Percentiles rank a stretch among this genome's conserved stretches.
phyloP scores from a whole-genome alignment of 2,113 vertebrate genomes.

The Crotalus horridus region DNA sequence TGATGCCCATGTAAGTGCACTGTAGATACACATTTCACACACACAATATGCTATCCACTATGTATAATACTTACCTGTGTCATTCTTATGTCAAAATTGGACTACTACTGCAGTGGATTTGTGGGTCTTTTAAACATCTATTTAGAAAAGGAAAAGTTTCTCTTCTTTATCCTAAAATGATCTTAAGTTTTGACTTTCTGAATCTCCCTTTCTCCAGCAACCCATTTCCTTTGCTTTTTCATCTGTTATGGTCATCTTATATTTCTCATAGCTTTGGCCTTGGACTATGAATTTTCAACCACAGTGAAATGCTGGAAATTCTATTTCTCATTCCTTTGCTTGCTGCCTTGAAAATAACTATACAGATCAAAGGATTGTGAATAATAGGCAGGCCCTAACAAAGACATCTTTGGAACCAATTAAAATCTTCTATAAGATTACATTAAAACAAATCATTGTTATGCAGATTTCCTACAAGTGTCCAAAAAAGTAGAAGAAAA shows the following conservation, averaged over 20 bases:
- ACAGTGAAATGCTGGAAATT: conserved; percentile 39
- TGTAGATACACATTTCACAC: neutral
- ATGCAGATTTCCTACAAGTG: conserved; percentile 19
- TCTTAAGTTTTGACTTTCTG: neutral
- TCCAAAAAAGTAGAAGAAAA: conserved; percentile 28
- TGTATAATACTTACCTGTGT: neutral
- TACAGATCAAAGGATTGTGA: neutral
- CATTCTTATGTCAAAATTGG: neutral
- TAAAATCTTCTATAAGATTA: conserved; percentile 43
- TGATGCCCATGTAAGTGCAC: neutral
- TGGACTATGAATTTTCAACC: conserved; percentile 12
- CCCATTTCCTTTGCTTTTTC: neutral
- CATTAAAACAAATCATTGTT: conserved; percentile 40
- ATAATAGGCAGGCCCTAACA: conserved; percentile 37
- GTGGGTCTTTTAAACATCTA: conserved; percentile 19
- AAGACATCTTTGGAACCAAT: conserved; percentile 51
- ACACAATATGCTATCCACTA: neutral
- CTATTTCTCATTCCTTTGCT: conserved; percentile 36
- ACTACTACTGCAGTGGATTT: neutral
- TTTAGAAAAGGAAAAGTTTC: neutral
- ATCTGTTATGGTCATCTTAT: conserved; percentile 35
- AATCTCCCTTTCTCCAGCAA: neutral
- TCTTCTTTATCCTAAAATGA: conserved; percentile 6
- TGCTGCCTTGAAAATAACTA: conserved; percentile 33
- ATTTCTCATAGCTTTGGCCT: conserved; percentile 16